Evolutionary conservation across 2,888 invertebrate genomes (phyloP).

Genomic region (Calameuta idolon): DNA sequence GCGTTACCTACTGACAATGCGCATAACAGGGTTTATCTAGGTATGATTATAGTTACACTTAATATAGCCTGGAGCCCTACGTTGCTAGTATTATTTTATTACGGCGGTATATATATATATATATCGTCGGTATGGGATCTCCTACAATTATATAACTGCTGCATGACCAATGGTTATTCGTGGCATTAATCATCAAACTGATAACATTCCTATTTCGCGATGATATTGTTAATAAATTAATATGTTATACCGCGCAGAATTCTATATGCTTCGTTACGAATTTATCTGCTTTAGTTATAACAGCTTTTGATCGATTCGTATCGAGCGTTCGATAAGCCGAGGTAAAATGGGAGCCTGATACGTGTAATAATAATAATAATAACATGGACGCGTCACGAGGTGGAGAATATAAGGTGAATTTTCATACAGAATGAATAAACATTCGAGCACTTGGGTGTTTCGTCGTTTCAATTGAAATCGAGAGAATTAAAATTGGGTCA

Average conservation of each 20-base stretch:
- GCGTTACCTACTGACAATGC: background rate
- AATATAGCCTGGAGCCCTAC: background rate
- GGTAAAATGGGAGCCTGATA: no score
- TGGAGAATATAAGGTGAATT: background rate
- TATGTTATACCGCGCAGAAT: background rate
- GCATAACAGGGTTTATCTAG: background rate
- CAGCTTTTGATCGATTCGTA: background rate
- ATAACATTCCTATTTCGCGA: background rate
- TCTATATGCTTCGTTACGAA: background rate
- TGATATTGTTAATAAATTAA: background rate
- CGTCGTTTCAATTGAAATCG: background rate
- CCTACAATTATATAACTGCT: background rate
- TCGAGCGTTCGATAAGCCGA: no score
- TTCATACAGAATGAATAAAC: background rate
- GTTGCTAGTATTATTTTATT: background rate
- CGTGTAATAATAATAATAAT: background rate
- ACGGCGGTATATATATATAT: background rate
- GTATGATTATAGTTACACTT: background rate
- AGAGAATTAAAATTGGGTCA: background rate
- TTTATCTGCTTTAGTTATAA: background rate
- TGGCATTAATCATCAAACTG: background rate
- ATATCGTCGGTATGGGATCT: background rate
- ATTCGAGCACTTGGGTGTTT: background rate
- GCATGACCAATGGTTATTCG: background rate
- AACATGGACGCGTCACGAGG: background rate